These are phyloP conservation scores for Austrolebias charrua DNA, from an alignment of 2,797 vertebrate species.

Conservation along the genomic window DNA sequence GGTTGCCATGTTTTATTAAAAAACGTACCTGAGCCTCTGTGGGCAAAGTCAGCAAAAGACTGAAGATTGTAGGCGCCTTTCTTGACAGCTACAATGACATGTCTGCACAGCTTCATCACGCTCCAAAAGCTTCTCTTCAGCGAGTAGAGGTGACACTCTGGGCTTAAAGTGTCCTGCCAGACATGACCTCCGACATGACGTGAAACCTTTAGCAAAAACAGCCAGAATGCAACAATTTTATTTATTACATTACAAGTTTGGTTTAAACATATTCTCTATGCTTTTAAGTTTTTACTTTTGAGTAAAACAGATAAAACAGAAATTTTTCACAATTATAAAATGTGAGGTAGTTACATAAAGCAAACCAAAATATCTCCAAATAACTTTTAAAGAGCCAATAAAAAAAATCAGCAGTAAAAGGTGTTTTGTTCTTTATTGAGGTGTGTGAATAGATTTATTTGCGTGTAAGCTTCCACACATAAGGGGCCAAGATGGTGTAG, in stretches of 20 bases:
- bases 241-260: no score
- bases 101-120: not conserved
- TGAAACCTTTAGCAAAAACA: not conserved
- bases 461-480: slow-evolving; percentile 13
- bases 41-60: slow-evolving; percentile 6
- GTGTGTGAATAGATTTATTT: slow-evolving; percentile 21
- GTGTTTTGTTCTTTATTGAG: slow-evolving; percentile 15
- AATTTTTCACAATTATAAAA: no score
- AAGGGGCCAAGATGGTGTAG: no score
- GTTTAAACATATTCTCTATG: not conserved
- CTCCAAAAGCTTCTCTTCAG: slow-evolving; percentile 1
- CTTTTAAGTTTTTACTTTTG: not conserved
- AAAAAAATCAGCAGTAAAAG: not conserved
- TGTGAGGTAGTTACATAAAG: no score
- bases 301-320: no score
- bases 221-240: not conserved
- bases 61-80: not conserved
- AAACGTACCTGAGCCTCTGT: slow-evolving; percentile 1
- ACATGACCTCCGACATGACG: slow-evolving; percentile 1
- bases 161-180: slow-evolving; percentile 1
- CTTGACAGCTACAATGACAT: slow-evolving; percentile 5
- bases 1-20: not conserved
- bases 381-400: no score
- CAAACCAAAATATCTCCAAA: no score
- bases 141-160: not conserved